Evolutionary conservation across 1,140 invertebrate genomes (phyloP).

Genomic region (Neuroterus valhalla): DNA sequence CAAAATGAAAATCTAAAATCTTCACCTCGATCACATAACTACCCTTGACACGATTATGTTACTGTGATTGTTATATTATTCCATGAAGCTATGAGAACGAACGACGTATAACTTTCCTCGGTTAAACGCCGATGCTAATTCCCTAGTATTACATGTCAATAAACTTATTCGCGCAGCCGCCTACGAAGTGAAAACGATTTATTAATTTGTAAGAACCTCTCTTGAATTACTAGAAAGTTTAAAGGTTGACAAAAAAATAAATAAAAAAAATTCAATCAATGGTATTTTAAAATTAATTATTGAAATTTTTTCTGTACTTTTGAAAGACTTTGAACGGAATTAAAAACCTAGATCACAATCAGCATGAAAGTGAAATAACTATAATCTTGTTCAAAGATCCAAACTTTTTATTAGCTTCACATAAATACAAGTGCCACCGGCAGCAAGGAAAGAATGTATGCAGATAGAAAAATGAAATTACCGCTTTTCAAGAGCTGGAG

Average conservation of each 20-base stretch:
- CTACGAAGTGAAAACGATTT: constrained; percentile 7
- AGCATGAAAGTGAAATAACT: neutral
- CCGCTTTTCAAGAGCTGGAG: neutral
- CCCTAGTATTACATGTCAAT: constrained; percentile 1
- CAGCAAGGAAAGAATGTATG: constrained; percentile 1
- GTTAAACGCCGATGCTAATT: constrained; percentile 17
- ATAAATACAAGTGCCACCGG: constrained; percentile 7
- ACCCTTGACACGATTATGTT: constrained; percentile 64
- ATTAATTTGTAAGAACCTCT: neutral
- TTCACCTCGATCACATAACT: constrained; percentile 47
- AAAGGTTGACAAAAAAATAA: neutral
- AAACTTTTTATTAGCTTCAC: constrained; percentile 26
- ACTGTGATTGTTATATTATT: constrained; percentile 64
- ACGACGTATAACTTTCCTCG: constrained; percentile 1
- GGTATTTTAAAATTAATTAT: too few species aligned
- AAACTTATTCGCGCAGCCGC: constrained; percentile 4
- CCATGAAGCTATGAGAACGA: constrained; percentile 58
- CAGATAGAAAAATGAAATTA: neutral
- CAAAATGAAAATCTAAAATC: constrained; percentile 36
- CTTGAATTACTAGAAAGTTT: neutral
- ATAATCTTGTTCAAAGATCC: neutral
- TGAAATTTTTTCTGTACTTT: too few species aligned
- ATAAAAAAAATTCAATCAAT: neutral
- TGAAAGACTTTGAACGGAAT: neutral
- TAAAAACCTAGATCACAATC: neutral